Conservation (phyloP, 2,113 vertebrate species). For the Falcunculus frontatus region DNA sequence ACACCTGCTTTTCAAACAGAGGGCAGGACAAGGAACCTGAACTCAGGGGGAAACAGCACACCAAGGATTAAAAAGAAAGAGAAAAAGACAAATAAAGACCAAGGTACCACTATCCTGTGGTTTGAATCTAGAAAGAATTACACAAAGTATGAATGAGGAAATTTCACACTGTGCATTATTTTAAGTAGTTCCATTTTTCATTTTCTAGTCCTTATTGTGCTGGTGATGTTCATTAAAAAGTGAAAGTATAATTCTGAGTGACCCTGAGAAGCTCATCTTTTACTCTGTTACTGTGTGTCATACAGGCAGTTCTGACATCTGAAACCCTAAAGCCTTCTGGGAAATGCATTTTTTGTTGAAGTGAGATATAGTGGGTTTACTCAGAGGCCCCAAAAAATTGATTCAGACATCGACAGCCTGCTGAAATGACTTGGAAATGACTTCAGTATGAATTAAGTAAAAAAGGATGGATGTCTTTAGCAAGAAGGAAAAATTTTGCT, state of each 20-base stretch:
- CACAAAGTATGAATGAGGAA: background rate
- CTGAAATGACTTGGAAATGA: background rate
- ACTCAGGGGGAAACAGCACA: background rate
- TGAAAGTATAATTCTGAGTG: background rate
- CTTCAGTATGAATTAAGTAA: background rate
- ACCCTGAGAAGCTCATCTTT: background rate
- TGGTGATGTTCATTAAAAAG: background rate
- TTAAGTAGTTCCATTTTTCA: background rate
- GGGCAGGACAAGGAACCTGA: constrained; percentile 1
- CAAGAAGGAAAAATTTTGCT: background rate
- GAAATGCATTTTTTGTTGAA: background rate
- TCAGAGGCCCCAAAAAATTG: background rate
- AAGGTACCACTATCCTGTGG: background rate
- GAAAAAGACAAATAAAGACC: background rate
- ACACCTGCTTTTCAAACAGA: constrained; percentile 48
- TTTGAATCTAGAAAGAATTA: background rate
- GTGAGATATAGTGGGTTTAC: background rate
- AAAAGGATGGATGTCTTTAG: background rate
- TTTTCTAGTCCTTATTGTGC: background rate
- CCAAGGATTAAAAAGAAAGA: background rate
- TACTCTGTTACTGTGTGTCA: background rate
- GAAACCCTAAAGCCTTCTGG: background rate
- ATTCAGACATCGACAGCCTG: background rate
- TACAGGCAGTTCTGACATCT: background rate
- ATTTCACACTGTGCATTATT: background rate